Evolutionary conservation across 2,113 vertebrate genomes (phyloP).

Genomic region (Vireo altiloquus): DNA sequence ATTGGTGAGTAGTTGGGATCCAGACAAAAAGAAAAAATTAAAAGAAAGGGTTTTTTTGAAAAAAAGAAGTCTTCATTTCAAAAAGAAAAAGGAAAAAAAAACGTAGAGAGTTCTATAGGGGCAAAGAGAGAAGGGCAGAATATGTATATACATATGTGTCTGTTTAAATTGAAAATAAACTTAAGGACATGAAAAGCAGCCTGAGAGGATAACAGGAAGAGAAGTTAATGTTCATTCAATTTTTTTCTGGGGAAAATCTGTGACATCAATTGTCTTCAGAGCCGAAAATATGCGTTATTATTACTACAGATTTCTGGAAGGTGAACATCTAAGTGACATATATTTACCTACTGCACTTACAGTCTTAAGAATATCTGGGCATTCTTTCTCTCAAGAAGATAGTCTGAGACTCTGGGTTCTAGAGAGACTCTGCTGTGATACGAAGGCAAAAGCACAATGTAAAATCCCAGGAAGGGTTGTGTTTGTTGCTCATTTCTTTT

Average conservation of each 20-base stretch:
- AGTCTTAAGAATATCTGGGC: neutral
- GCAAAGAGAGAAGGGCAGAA: neutral
- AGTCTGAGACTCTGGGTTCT: neutral
- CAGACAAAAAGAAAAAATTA: too few species aligned
- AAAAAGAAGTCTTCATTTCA: neutral
- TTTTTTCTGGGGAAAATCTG: neutral
- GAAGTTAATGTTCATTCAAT: neutral
- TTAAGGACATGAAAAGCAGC: neutral
- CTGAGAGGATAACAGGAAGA: neutral
- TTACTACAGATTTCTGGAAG: conserved; percentile 4
- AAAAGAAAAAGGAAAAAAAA: neutral
- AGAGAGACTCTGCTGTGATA: neutral
- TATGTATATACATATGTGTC: neutral
- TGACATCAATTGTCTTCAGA: neutral
- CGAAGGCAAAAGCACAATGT: neutral
- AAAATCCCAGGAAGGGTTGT: neutral
- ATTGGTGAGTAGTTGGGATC: neutral
- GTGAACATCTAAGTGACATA: neutral
- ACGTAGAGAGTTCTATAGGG: neutral
- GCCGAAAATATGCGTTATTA: neutral
- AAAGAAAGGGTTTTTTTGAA: too few species aligned
- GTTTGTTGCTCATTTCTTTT: neutral
- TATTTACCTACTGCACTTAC: neutral
- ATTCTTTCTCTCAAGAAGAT: neutral
- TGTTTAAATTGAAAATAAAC: neutral